phyloP scores from a whole-genome alignment of 1,140 invertebrate species.

The Drosophila takahashii region DNA sequence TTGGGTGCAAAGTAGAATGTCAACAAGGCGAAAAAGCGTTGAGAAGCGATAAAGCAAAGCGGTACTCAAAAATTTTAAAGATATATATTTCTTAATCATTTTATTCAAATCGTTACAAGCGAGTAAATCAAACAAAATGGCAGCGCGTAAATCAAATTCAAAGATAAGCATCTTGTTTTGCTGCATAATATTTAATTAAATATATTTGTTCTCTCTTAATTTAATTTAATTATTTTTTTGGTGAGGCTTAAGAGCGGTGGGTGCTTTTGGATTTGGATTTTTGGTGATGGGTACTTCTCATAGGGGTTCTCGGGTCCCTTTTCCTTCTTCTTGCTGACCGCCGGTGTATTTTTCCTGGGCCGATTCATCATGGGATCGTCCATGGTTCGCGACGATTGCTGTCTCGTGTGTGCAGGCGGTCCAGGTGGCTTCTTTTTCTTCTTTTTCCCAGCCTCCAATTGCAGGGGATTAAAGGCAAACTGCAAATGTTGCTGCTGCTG shows the following conservation, averaged over 20 bases:
- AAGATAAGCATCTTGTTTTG: conserved; percentile 7
- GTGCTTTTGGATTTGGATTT: conserved; percentile 37
- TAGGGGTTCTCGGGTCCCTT: conserved; percentile 61
- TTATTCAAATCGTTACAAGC: conserved; percentile 42
- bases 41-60: conserved; percentile 41
- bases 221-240: neutral
- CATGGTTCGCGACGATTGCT: conserved; percentile 76
- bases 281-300: conserved; percentile 77
- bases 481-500: conserved; percentile 35
- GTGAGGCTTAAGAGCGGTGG: conserved; percentile 37
- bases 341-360: conserved; percentile 56
- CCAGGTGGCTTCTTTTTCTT: conserved; percentile 79
- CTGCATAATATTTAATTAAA: conserved; percentile 1
- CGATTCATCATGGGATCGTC: conserved; percentile 80
- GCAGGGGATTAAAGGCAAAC: conserved; percentile 38
- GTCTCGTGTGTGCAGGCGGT: conserved; percentile 69
- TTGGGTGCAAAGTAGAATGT: conserved; percentile 5
- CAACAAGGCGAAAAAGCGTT: conserved; percentile 34
- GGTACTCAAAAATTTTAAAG: conserved; percentile 19
- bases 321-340: conserved; percentile 64
- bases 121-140: conserved; percentile 8
- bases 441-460: conserved; percentile 55
- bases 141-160: conserved; percentile 31
- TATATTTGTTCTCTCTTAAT: neutral
- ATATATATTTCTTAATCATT: conserved; percentile 33